These are phyloP conservation scores for Charadrius vociferus DNA, from an alignment of 2,113 vertebrate species.

Conservation along the genomic window DNA sequence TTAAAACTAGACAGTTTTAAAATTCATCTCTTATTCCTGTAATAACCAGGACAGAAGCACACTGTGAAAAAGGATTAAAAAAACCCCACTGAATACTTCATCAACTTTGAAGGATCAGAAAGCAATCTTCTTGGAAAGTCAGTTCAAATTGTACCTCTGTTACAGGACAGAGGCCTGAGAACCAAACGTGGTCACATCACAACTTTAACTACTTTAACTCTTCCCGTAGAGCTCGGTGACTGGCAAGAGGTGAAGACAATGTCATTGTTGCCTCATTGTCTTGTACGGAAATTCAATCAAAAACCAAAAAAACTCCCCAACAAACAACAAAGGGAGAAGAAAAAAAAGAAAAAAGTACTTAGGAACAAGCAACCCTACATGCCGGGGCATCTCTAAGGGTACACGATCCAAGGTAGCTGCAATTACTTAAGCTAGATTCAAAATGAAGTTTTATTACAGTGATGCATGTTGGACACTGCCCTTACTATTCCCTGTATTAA, in stretches of 20 bases:
- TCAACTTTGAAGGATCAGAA: not conserved
- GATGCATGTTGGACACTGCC: not conserved
- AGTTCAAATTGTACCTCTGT: not conserved
- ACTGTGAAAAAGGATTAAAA: not conserved
- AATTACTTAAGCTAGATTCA: not conserved
- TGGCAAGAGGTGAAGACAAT: not conserved
- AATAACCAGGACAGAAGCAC: not conserved
- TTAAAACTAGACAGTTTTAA: not conserved
- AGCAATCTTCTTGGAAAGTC: not conserved
- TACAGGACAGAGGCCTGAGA: not conserved
- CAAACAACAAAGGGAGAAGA: no score
- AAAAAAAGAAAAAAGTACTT: not conserved
- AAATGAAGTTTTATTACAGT: not conserved
- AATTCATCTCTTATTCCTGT: not conserved
- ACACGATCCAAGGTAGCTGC: not conserved
- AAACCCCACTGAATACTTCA: not conserved
- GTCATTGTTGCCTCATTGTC: not conserved
- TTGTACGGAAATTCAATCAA: not conserved
- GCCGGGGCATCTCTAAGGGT: not conserved
- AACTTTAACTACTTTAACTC: not conserved
- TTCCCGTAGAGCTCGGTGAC: not conserved
- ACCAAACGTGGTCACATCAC: fast-evolving
- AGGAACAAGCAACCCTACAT: not conserved
- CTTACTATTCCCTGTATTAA: not conserved
- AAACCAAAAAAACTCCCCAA: not conserved